phyloP scores from a whole-genome alignment of 2,113 vertebrate species.

The Blennius ocellaris region DNA sequence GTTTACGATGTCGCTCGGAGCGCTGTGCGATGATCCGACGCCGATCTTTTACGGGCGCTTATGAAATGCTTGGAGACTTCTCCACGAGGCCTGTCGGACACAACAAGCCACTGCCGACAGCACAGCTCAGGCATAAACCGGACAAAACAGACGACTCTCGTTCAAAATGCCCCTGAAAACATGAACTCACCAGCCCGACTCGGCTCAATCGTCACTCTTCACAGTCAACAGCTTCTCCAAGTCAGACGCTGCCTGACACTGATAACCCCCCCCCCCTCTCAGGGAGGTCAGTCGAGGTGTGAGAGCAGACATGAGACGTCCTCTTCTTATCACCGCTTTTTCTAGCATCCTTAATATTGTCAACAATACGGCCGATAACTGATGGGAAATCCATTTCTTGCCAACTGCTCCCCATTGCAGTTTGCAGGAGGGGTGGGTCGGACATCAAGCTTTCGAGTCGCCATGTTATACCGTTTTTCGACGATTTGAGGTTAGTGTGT shows the following conservation, averaged over 20 bases:
- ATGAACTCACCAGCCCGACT: background rate
- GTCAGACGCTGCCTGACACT: constrained; percentile 27
- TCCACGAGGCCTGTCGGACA: constrained; percentile 21
- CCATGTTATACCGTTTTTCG: too few species aligned
- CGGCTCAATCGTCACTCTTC: constrained; percentile 45
- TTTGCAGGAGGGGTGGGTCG: too few species aligned
- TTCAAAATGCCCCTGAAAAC: background rate
- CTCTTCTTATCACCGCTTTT: constrained; percentile 25
- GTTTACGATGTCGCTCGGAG: too few species aligned
- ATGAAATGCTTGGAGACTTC: too few species aligned
- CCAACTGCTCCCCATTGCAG: too few species aligned
- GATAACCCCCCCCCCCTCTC: constrained; percentile 12
- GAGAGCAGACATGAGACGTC: constrained; percentile 19
- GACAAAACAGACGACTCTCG: constrained; percentile 55
- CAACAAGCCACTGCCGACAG: constrained; percentile 28
- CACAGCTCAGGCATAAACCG: constrained; percentile 42
- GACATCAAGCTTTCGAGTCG: too few species aligned
- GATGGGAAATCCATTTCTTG: too few species aligned
- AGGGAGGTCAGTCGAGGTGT: constrained; percentile 30
- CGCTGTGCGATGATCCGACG: too few species aligned
- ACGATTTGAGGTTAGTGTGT: too few species aligned
- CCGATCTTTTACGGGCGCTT: constrained; percentile 47
- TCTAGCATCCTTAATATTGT: too few species aligned
- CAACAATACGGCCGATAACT: too few species aligned
- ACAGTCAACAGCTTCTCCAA: constrained; percentile 56